phyloP scores from a whole-genome alignment of 1,140 invertebrate species.

The Drosophila paulistorum region DNA sequence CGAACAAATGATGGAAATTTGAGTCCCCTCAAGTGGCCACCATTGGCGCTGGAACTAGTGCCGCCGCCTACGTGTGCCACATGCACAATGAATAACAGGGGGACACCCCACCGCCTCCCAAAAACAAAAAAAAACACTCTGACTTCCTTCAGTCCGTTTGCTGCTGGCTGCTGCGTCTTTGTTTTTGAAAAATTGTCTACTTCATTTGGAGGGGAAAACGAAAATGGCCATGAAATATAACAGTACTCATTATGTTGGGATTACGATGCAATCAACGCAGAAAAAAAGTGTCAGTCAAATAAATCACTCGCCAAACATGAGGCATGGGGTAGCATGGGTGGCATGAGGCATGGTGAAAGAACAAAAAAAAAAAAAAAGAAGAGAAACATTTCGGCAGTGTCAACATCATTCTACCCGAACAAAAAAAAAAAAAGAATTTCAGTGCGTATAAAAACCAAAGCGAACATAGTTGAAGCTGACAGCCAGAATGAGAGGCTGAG shows the following conservation, averaged over 20 bases:
- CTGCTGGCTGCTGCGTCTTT: conserved; percentile 53
- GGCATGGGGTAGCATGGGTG: conserved; percentile 41
- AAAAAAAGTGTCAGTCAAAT: conserved; percentile 82
- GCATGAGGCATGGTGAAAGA: neutral
- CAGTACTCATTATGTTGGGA: conserved; percentile 82
- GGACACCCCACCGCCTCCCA: neutral
- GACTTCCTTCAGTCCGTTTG: conserved; percentile 1
- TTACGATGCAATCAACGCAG: conserved; percentile 82
- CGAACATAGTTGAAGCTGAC: conserved; percentile 75
- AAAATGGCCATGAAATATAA: conserved; percentile 81
- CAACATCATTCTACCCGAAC: conserved; percentile 54
- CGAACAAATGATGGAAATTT: conserved; percentile 74
- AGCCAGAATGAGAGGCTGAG: conserved; percentile 43
- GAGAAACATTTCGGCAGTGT: conserved; percentile 68
- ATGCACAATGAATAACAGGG: conserved; percentile 60
- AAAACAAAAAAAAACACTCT: too few relatives aligned
- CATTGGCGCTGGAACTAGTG: conserved; percentile 3
- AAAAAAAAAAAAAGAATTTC: conserved; percentile 4
- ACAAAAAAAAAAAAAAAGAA: conserved; percentile 32
- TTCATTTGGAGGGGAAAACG: conserved; percentile 73
- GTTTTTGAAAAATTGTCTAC: conserved; percentile 81
- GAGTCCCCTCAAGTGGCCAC: conserved; percentile 68
- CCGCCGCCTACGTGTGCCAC: conserved; percentile 72
- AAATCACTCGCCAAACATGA: conserved; percentile 80
- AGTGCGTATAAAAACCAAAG: conserved; percentile 32